Base-by-base conservation (phyloP, 2,113 vertebrate genomes). In the Heterocephalus glaber region DNA sequence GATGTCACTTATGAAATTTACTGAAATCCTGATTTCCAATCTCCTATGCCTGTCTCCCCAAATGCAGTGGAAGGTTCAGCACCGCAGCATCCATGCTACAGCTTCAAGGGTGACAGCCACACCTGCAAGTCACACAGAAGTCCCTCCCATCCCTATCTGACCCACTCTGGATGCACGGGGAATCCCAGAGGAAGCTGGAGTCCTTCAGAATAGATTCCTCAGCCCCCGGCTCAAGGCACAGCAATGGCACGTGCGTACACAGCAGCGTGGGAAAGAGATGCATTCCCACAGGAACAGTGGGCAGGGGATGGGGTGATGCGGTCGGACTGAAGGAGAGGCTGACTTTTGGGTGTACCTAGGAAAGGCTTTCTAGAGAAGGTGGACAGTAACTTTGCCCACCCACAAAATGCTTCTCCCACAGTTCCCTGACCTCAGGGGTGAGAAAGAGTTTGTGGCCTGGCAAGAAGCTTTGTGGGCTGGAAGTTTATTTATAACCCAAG, bases 401-500 rank as follows among this genome's bases (percentile, higher is more conserved):
- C 90, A 84, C 85, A 92, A 63, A 89, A 68, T 74, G 70, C 81
- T 95, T 79, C 72, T 47, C 33, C 7, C 17, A 65, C 56, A 84
- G 81, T 80, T 91, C 82, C 79, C 86, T 85, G 80, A 95, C 77
- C 86, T 95, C 76, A 4, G 16, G 5, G 68, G 61, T 33, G 56
- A 92, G 74, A 35, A 81, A 96, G 87, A 88, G 92, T 63, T 96
- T 92, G 86, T n/a, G 96, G 93, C 96, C 95, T 97, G 94, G 92
- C 95, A 85, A 92, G 86, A 94, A 90, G 74, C 89, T 96, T 81
- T 87, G 85, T 66, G 96, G 95, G 80, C 89, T 96, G 79, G 63
- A 94, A 93, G 89, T 96, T 97, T 96, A 97, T 95, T 96, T 97
- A 96, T 97, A 95, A 95, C 86, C 93, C 30, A 20, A 92, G 95